Evolutionary conservation across 92 coral and sea anemone genomes (phyloP), one percentile per base, ranked within the genome.

Genomic region (Porites divaricata): DNA sequence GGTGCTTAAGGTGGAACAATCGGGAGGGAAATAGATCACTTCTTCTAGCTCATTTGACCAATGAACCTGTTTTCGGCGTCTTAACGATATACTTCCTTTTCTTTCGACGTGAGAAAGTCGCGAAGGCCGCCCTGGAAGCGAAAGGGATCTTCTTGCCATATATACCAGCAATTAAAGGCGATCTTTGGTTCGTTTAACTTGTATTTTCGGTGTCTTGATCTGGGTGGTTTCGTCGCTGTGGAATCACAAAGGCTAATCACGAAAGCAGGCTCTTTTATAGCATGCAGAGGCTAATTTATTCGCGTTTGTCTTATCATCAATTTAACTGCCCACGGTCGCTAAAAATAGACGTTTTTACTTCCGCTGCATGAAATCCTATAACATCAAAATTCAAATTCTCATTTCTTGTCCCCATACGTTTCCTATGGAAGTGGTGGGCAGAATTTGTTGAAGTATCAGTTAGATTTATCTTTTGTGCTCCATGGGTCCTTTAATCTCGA

Each of bases 41-140:
- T 82, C 78, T 15, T 82, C 86, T 50, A 82, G 63, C 26, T 82
- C 86, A 24, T 49, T 59, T 0, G 86, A 82, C 86, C 86, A 82
- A 63, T 82, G 86, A 48, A 82, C 86, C 63, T 73, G 59, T 72
- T 82, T 82, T 49, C 86, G 35, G 72, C 63, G 72, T 1, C 58
- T 10, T 28, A 81, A 58, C 14, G 85, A 52, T n/a, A 82, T 35
- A 76, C 80, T 58, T 62, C 67, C 48, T 21, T 82, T 82, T 74
- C 57, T 82, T 17, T 82, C 86, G 12, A 62, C 15, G 1, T 58
- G 61, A 58, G 86, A 11, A 25, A 82, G 41, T 24, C 79, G 63
- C 15, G 78, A 48, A 57, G 86, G 70, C 9, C 86, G 65, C 1
- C 86, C 86, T 63, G 86, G 86, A 23, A 82, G 72, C 12, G 86